A percentile compares a stretch with the other conserved stretches of the same genome.
phyloP scores from a whole-genome alignment of 2,113 vertebrate species.

The Bolborhynchus lineola region DNA sequence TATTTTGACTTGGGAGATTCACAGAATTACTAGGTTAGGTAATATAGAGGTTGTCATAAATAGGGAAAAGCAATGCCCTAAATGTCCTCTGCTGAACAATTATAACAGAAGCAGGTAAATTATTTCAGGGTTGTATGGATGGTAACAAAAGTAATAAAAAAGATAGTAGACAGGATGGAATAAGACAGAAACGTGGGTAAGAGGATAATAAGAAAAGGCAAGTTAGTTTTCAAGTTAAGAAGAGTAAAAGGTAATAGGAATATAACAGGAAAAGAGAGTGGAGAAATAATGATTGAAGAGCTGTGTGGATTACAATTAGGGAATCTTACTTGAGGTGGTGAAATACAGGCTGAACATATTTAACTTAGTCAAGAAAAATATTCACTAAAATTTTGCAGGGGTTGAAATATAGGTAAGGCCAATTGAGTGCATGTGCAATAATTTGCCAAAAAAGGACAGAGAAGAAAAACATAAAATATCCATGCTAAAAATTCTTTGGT shows the following conservation, averaged over 20 bases:
- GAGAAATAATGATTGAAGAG: neutral
- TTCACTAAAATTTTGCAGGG: neutral
- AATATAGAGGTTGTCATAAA: neutral
- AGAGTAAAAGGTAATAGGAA: neutral
- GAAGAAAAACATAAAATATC: neutral
- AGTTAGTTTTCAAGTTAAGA: neutral
- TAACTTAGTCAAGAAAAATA: neutral
- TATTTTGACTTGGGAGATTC: neutral
- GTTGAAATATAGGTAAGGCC: neutral
- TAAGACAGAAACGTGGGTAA: neutral
- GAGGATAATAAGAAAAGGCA: neutral
- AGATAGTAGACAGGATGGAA: neutral
- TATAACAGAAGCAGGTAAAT: neutral
- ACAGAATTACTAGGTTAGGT: neutral
- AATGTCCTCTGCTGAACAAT: neutral
- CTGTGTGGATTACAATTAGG: neutral
- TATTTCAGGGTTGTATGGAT: neutral
- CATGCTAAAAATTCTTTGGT: neutral
- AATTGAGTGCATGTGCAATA: neutral
- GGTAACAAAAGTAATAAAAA: neutral
- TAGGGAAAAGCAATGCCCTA: neutral
- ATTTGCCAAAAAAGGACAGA: neutral
- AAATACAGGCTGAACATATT: neutral
- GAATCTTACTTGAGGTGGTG: neutral
- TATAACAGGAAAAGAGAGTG: neutral